Percentiles rank a stretch among this genome's conserved stretches.
These are phyloP conservation scores for Stenichneumon culpator DNA, from an alignment of 2,888 invertebrate genomes.

Conservation along the genomic window DNA sequence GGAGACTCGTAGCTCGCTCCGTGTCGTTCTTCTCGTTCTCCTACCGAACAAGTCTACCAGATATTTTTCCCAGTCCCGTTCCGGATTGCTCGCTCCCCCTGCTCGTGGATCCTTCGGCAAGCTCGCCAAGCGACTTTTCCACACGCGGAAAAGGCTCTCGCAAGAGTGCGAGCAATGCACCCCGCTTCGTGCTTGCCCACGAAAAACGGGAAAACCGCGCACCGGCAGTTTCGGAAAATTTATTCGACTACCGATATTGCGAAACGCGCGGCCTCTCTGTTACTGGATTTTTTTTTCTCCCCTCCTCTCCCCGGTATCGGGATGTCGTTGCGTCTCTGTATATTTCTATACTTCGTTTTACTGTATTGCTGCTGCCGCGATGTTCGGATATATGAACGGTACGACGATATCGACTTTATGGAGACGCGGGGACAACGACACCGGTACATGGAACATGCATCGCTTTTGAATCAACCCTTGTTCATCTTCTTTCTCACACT, in stretches of 20 bases:
- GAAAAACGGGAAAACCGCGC: constrained; percentile 34
- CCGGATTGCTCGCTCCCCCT: constrained; percentile 7
- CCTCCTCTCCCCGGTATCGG: not conserved
- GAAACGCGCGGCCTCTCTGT: constrained; percentile 53
- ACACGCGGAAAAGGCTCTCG: not conserved
- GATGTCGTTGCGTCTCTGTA: constrained; percentile 15
- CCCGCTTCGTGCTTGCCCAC: not conserved
- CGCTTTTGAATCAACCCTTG: not conserved
- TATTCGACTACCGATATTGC: constrained; percentile 68
- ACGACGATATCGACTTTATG: constrained; percentile 13
- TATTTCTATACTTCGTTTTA: constrained; percentile 19
- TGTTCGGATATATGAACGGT: constrained; percentile 31
- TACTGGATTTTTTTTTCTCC: constrained; percentile 11
- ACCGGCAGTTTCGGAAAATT: constrained; percentile 66
- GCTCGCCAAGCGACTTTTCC: constrained; percentile 56
- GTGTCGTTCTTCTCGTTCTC: constrained; percentile 9
- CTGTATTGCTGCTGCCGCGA: constrained; percentile 38
- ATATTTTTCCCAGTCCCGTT: constrained; percentile 48
- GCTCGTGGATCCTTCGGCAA: constrained; percentile 43
- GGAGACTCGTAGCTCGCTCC: constrained; percentile 54
- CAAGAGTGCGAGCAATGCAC: not conserved
- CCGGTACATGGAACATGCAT: not conserved
- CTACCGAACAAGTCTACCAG: constrained; percentile 30
- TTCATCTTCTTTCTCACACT: not conserved
- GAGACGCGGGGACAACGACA: not conserved